Conservation (phyloP, 2,888 invertebrate species). For the Ormyrus labotus region DNA sequence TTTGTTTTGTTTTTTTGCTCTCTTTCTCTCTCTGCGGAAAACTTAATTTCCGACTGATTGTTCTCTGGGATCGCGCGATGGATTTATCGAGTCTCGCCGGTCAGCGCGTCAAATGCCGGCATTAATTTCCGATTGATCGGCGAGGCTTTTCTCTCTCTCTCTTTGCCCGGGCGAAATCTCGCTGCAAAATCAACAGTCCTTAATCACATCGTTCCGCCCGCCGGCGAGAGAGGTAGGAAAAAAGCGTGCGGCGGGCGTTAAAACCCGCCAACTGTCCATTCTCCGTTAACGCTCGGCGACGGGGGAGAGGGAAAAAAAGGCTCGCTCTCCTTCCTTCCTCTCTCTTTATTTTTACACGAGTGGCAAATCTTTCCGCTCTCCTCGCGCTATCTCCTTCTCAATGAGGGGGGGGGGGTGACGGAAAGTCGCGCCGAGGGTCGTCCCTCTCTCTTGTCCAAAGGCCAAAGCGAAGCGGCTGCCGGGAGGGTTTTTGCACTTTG, state of each 20-base stretch:
- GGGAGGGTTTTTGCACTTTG: constrained; percentile 51
- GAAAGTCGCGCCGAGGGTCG: constrained; percentile 11
- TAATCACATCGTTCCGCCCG: constrained; percentile 38
- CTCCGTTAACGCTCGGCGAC: constrained; percentile 21
- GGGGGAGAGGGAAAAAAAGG: neutral
- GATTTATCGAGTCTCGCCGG: too few relatives aligned
- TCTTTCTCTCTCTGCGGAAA: constrained; percentile 4
- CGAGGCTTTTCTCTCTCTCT: neutral
- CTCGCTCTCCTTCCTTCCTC: neutral
- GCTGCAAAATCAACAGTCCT: constrained; percentile 46
- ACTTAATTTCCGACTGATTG: too few relatives aligned
- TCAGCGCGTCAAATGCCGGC: too few relatives aligned
- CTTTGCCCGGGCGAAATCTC: constrained; percentile 9
- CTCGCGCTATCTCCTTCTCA: constrained; percentile 21
- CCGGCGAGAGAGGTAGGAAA: neutral
- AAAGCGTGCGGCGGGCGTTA: constrained; percentile 25
- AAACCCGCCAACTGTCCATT: constrained; percentile 46
- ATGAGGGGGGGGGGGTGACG: constrained; percentile 36
- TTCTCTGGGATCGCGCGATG: too few relatives aligned
- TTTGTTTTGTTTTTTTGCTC: too few relatives aligned
- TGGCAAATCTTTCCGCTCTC: constrained; percentile 39
- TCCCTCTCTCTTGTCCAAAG: neutral
- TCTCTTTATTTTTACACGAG: constrained; percentile 35
- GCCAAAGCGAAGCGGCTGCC: neutral
- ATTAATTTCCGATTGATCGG: neutral